Percentiles rank a stretch among this genome's conserved stretches.
Conservation (phyloP, 1,140 invertebrate species). For the Rhopalosiphum maidis region DNA sequence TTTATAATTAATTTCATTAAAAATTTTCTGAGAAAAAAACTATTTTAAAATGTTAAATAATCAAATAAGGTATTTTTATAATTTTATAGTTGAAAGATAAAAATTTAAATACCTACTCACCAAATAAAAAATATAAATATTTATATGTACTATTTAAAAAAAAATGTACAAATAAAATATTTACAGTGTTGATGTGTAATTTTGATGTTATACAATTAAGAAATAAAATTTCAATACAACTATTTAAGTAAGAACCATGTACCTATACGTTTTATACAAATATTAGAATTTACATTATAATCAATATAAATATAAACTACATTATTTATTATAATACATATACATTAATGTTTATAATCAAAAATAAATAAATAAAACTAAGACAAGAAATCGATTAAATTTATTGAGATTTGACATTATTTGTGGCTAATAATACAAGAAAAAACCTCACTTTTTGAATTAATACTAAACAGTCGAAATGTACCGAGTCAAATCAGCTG, state of each 20-base stretch:
- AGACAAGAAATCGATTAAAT: not conserved
- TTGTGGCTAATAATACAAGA: not conserved
- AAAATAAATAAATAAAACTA: not conserved
- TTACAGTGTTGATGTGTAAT: not conserved
- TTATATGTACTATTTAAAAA: too few species aligned
- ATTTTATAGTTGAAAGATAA: too few species aligned
- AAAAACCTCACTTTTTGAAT: not conserved
- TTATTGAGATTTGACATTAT: not conserved
- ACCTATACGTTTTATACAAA: not conserved
- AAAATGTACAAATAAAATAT: too few species aligned
- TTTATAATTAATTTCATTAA: not conserved
- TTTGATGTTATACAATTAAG: not conserved
- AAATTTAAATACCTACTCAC: too few species aligned
- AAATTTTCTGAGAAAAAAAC: too few species aligned
- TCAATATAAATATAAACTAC: not conserved
- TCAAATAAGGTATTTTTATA: too few species aligned
- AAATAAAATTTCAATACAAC: not conserved
- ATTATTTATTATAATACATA: not conserved
- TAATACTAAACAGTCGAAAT: constrained; percentile 20
- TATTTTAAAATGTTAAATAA: too few species aligned
- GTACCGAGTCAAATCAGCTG: constrained; percentile 65
- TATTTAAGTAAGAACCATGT: not conserved
- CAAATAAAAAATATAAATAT: too few species aligned
- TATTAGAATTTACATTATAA: not conserved
- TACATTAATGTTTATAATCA: not conserved